Evolutionary conservation across 2,888 invertebrate genomes (phyloP), one percentile per base, ranked within the genome.

Genomic region (Drosophila fulvimacula): DNA sequence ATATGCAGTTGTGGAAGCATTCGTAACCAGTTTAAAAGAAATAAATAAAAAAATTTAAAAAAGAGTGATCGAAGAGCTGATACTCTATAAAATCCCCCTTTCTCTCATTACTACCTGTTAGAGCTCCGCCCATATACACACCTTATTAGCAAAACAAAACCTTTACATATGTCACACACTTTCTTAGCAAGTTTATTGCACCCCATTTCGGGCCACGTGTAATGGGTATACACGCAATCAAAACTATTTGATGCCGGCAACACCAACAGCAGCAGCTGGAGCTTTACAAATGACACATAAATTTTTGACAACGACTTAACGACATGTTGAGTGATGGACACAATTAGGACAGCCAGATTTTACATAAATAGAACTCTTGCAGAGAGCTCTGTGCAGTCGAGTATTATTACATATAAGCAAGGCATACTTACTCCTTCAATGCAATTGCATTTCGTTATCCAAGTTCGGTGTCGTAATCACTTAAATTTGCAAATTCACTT

Each of bases 401-500:
- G 21, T 21, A 15, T 21, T 11, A 34, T 13, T 32, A 7, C 10
- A 30, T 30, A 10, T 2, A 10, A 17, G 15, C 32, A 17, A 32
- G 46, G 17, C 27, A 30, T 38, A 75, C 76, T 81, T 58, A 78
- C 83, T 68, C 48, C 58, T 53, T 58, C 27, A 46, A 52, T 55
- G 19, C 52, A 59, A 59, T 48, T 59, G 6, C 39, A 61, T 56
- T 58, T 72, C 51, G 58, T 61, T 46, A 36, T 58, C 52, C 21
- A 66, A 63, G 41, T 67, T 32, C 21, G 68, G 76, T 87, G 77
- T 84, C 87, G 84, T 87, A 82, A 87, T 83, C 80, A 73, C 52
- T 67, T 61, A 11, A 62, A 42, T 48, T 32, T 17, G 36, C 34
- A 13, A 55, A 41, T 34, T 63, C 65, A 48, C 21, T 53, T 55